These are phyloP conservation scores for Melinopterus prodromus DNA, from an alignment of 2,888 invertebrate genomes.

Conservation along the genomic window DNA sequence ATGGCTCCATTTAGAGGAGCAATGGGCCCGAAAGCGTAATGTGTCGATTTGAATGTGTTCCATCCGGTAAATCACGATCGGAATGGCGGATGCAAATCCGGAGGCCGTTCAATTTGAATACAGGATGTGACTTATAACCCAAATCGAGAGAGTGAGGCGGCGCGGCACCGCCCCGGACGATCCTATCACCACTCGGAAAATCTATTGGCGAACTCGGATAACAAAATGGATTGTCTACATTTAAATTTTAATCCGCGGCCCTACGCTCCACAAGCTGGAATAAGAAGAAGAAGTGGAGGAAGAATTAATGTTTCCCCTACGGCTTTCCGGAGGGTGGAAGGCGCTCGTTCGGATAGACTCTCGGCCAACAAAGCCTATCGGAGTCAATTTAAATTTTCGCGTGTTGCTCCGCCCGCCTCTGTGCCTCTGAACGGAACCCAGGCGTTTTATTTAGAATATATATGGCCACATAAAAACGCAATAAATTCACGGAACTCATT, in stretches of 20 bases:
- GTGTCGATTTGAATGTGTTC: slow-evolving; percentile 23
- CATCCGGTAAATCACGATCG: slow-evolving; percentile 53
- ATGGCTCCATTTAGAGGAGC: slow-evolving; percentile 5
- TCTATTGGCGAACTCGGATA: slow-evolving; percentile 60
- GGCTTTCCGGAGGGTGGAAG: background rate
- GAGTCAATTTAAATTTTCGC: slow-evolving; percentile 37
- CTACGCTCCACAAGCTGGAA: background rate
- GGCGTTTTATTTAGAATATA: slow-evolving; percentile 36
- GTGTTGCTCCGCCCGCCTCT: slow-evolving; percentile 9
- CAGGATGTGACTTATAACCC: slow-evolving; percentile 60
- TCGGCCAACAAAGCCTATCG: slow-evolving; percentile 13
- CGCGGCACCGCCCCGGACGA: slow-evolving; percentile 45
- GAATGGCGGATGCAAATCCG: slow-evolving; percentile 53
- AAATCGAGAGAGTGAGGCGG: slow-evolving; percentile 7
- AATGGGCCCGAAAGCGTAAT: slow-evolving; percentile 10
- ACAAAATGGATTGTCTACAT: slow-evolving; percentile 60
- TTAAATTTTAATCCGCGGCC: slow-evolving; percentile 58
- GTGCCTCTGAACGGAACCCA: slow-evolving; percentile 7
- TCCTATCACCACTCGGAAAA: slow-evolving; percentile 56
- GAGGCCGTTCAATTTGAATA: slow-evolving; percentile 61
- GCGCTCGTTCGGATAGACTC: background rate
- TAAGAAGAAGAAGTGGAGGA: background rate
- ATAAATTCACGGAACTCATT: slow-evolving; percentile 35
- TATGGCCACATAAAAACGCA: slow-evolving; percentile 36
- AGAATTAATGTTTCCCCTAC: slow-evolving; percentile 4